Conservation (phyloP, 1,140 invertebrate genomes). For the Paraescarpia echinospica region DNA sequence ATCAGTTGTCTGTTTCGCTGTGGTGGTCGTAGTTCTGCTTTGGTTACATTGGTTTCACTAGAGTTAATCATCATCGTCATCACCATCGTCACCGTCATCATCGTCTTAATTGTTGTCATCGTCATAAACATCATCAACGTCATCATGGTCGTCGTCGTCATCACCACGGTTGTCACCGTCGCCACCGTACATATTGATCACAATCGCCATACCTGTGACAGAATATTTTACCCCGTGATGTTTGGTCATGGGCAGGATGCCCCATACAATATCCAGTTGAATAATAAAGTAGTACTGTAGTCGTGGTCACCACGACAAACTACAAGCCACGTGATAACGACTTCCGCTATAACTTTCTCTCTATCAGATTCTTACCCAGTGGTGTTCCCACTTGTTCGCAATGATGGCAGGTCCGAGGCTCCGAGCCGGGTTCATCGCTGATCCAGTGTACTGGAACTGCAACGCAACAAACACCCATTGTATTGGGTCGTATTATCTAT, state of each 20-base stretch:
- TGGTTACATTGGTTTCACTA: too few species aligned
- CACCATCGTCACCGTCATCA: too few species aligned
- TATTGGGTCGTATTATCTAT: neutral
- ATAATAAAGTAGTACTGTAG: too few species aligned
- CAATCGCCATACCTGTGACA: neutral
- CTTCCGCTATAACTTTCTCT: neutral
- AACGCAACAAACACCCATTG: neutral
- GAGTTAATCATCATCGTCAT: neutral
- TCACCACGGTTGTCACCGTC: neutral
- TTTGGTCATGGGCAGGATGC: neutral
- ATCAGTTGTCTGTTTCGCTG: too few species aligned
- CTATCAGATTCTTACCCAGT: conserved; percentile 66
- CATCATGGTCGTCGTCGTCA: neutral
- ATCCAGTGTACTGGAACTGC: conserved; percentile 49
- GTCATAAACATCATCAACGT: neutral
- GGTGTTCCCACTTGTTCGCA: conserved; percentile 71
- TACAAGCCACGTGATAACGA: too few species aligned
- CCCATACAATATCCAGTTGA: neutral
- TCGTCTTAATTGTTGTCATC: too few species aligned
- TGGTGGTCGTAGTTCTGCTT: too few species aligned
- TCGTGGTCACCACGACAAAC: too few species aligned
- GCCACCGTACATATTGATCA: too few species aligned
- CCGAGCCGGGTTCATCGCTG: conserved; percentile 51
- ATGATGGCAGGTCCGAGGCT: conserved; percentile 61
- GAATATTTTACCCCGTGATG: neutral